Evolutionary conservation across 2,113 vertebrate genomes (phyloP), one percentile per base, ranked within the genome.

Genomic region (Plectropomus leopardus): DNA sequence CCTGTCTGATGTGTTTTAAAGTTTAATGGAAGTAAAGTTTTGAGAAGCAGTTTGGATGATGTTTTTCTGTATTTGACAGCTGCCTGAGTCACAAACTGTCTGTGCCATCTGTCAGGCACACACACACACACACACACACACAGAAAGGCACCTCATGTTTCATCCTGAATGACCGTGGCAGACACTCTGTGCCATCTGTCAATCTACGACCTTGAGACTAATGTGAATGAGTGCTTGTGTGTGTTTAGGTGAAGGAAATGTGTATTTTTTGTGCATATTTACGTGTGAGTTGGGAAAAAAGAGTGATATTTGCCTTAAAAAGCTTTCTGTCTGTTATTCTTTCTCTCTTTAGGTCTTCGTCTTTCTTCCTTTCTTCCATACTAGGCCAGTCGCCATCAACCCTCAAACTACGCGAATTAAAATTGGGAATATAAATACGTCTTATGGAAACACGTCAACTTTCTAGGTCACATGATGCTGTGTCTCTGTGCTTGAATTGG

Each of bases 111-210:
- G 24, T 24, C 21, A 40, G 0, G 19, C 45, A 19, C 34, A 55
- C 42, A 13, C 42, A 45, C 7, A 55, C 23, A 42, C 50, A 3
- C 66, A 54, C 50, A 7, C 48, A 36, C 21, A 16, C 30, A 53
- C 50, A 42, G 26, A 45, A 16, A 74, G 5, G 5, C 32, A 30
- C 42, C 26, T 76, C 55, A 17, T 85, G 44, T 64, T 74, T 63
- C 65, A 59, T 82, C 69, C 55, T 68, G 50, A 45, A 32, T 57
- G 72, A 58, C 32, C 15, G 6, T 24, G 65, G 28, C 71, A 71
- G 53, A 61, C 19, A 17, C 36, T 51, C 26, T 36, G 64, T 34
- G 32, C 77, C 84, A 82, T 86, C 84, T 85, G 83, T 73, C 74
- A 69, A 32, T 70, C 78, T 65, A n/a, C 24, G 17, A 71, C 70